Evolutionary conservation across 2,113 vertebrate species (phyloP), one percentile per base, ranked within the genome.

Genomic region (Gila orcuttii): DNA sequence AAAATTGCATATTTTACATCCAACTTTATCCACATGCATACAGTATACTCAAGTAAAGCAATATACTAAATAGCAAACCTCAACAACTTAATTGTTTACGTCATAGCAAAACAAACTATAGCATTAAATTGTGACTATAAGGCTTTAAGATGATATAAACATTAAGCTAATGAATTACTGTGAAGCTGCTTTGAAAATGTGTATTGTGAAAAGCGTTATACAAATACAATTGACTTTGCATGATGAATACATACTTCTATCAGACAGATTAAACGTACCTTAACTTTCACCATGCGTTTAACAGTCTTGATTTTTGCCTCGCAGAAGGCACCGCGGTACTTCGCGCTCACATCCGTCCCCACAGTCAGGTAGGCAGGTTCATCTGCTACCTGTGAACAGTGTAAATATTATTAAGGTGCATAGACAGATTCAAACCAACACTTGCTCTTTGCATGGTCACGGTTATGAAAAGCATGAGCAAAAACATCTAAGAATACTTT

Each of bases 301-400:
- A 99, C 98, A 0, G 96, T 98, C 95, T 99, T 99, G 93, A 99
- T 99, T 93, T 99, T 99, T 83, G 98, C 98, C 96, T 99, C 98
- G 1, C 98, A 99, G 93, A 99, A 99, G 91, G 98, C 98, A 94
- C 98, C 98, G 78, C 98, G 95, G 96, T 99, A 99, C 93, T 99
- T 99, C 92, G 98, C 98, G 89, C 98, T 99, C 91, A 99, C 98
- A 91, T 99, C 98, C 0, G 98, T 99, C 89, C 98, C 98, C 94
- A 99, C 98, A 87, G 96, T 97, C 94, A 99, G 96, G 93, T 98
- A 99, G 97, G 98, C 96, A 96, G 98, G 98, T 94, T 99, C 98
- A 86, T 99, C 98, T 59, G 96, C 98, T 96, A 97, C 98, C 98
- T 97, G 86, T 66, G 25, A 39, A 81, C 17, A 57, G 52, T 2